These are phyloP conservation scores for Pseudoips prasinana DNA, from an alignment of 2,888 invertebrate species.

Conservation along the genomic window DNA sequence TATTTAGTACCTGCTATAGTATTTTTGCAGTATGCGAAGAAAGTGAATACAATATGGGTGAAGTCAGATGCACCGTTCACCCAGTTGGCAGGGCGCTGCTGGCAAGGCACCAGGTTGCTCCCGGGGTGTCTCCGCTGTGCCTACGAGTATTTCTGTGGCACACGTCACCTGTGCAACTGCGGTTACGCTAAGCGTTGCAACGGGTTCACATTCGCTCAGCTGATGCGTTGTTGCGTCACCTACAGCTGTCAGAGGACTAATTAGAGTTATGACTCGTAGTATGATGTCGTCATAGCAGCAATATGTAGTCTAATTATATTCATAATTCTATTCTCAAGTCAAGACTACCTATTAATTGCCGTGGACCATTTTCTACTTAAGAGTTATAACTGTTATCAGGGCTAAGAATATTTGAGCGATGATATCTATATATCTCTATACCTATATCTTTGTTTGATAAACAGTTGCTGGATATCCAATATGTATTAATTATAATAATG, in stretches of 20 bases:
- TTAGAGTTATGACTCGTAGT: slow-evolving; percentile 32
- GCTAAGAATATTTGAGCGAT: no score
- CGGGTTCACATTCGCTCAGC: slow-evolving; percentile 46
- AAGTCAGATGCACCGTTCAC: slow-evolving; percentile 45
- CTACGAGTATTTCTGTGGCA: slow-evolving; percentile 53
- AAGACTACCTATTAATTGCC: no score
- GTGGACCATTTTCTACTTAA: no score
- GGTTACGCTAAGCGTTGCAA: slow-evolving; percentile 40
- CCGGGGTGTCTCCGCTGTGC: slow-evolving; percentile 40
- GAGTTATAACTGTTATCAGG: no score
- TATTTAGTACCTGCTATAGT: no score
- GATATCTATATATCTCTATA: no score
- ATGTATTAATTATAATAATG: no score
- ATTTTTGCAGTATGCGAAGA: no score
- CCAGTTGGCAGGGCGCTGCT: slow-evolving; percentile 62
- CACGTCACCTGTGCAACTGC: slow-evolving; percentile 51
- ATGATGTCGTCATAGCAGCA: not conserved
- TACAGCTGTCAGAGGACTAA: slow-evolving; percentile 49
- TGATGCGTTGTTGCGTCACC: slow-evolving; percentile 55
- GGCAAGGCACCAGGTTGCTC: slow-evolving; percentile 57
- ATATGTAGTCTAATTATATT: no score
- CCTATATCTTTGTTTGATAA: no score
- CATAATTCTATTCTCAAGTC: no score
- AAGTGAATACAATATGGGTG: slow-evolving; percentile 6
- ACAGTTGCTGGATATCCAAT: no score